A percentile compares a stretch with the other conserved stretches of the same genome.
Conservation (phyloP, 2,888 invertebrate species). For the Drosophila falleni region DNA sequence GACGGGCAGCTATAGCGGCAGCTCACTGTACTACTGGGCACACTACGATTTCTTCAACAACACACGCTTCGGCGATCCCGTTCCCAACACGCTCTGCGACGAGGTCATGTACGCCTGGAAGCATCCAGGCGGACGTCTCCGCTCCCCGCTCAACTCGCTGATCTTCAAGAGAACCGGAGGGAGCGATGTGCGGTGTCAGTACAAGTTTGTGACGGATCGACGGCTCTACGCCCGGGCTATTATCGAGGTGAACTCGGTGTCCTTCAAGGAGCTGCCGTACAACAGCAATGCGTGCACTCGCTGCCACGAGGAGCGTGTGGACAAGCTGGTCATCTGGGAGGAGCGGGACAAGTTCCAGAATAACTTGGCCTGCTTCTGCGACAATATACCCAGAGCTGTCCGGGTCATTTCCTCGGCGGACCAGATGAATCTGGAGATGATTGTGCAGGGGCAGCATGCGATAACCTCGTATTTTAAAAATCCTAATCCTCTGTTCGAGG, state of each 20-base stretch:
- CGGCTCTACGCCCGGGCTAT: conserved; percentile 93
- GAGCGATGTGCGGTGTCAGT: conserved; percentile 92
- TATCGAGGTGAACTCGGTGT: conserved; percentile 90
- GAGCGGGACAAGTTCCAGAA: conserved; percentile 89
- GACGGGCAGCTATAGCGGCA: conserved; percentile 96
- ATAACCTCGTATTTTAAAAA: conserved; percentile 95
- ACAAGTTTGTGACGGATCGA: conserved; percentile 93
- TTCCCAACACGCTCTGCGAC: conserved; percentile 93
- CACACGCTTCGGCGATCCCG: conserved; percentile 93
- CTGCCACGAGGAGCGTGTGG: conserved; percentile 94
- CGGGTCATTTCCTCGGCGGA: conserved; percentile 92
- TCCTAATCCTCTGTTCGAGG: conserved; percentile 93
- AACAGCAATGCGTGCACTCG: conserved; percentile 93
- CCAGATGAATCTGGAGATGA: conserved; percentile 92
- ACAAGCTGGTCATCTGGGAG: conserved; percentile 93
- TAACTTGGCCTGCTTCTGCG: conserved; percentile 91
- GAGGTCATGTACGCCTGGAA: conserved; percentile 95
- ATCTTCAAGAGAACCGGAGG: conserved; percentile 93
- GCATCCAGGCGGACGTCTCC: conserved; percentile 90
- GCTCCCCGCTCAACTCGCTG: conserved; percentile 94
- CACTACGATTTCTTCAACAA: conserved; percentile 98
- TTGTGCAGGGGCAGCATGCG: conserved; percentile 93
- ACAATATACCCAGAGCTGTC: conserved; percentile 88
- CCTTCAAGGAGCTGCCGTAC: conserved; percentile 93
- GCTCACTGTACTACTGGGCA: conserved; percentile 97